Evolutionary conservation across 2,113 vertebrate species (phyloP).

Genomic region (Colaptes auratus): DNA sequence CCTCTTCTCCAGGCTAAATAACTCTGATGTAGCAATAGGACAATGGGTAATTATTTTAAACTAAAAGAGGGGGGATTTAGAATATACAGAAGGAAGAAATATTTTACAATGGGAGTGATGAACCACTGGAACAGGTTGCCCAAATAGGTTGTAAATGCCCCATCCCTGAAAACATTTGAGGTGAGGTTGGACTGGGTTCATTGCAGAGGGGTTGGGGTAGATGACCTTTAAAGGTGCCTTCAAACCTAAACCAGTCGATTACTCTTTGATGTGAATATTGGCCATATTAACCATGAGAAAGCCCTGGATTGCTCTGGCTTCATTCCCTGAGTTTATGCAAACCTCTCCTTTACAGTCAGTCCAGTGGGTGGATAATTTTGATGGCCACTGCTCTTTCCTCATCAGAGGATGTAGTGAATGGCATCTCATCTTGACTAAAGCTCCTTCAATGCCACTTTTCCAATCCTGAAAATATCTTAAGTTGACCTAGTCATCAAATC

Average conservation of each 20-base stretch:
- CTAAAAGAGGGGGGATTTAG: too few relatives aligned
- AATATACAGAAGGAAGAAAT: too few relatives aligned
- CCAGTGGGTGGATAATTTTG: neutral
- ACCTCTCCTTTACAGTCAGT: neutral
- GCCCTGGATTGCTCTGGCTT: neutral
- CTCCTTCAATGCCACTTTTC: neutral
- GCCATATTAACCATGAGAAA: neutral
- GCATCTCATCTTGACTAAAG: neutral
- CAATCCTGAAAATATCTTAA: neutral
- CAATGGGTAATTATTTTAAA: too few relatives aligned
- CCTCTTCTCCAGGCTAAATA: too few relatives aligned
- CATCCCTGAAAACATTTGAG: too few relatives aligned
- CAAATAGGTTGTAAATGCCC: too few relatives aligned
- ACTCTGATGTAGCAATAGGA: too few relatives aligned
- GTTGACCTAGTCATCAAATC: neutral
- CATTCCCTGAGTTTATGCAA: neutral
- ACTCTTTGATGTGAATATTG: neutral
- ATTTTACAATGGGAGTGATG: too few relatives aligned
- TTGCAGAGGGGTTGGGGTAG: too few relatives aligned
- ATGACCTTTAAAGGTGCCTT: neutral
- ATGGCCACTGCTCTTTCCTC: neutral
- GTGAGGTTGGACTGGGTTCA: too few relatives aligned
- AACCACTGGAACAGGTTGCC: too few relatives aligned
- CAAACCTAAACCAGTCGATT: neutral
- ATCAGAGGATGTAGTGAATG: neutral